A percentile compares a stretch with the other conserved stretches of the same genome.
phyloP scores from a whole-genome alignment of 2,113 vertebrate species.

The Zootoca vivipara region DNA sequence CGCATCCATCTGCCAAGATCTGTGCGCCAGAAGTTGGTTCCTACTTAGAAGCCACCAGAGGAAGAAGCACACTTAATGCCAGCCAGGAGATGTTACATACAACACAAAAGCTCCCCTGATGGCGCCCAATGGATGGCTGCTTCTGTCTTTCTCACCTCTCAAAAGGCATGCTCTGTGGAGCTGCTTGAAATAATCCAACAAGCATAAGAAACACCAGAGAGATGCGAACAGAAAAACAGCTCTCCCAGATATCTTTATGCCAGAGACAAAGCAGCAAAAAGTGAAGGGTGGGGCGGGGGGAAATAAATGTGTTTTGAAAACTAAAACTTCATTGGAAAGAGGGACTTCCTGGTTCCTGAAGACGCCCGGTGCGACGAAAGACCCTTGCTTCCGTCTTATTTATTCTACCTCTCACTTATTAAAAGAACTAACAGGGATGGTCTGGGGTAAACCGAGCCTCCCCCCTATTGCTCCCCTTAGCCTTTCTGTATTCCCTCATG shows the following conservation, averaged over 20 bases:
- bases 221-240: neutral
- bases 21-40: neutral
- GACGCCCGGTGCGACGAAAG: too few species aligned
- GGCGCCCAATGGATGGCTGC: neutral
- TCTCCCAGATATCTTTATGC: neutral
- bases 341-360: neutral
- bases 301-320: neutral
- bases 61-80: neutral
- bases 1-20: neutral
- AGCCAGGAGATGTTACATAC: neutral
- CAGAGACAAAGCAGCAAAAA: neutral
- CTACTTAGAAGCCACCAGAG: neutral
- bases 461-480: too few species aligned
- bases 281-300: neutral
- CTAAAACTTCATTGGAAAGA: neutral
- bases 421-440: too few species aligned
- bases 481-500: too few species aligned
- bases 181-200: neutral
- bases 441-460: too few species aligned
- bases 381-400: too few species aligned
- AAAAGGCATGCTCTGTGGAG: neutral
- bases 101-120: neutral
- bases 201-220: neutral
- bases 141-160: neutral
- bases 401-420: too few species aligned